A percentile compares a stretch with the other conserved stretches of the same genome.
These are phyloP conservation scores for Drosophila infuscata DNA, from an alignment of 2,888 invertebrate genomes.

Conservation along the genomic window DNA sequence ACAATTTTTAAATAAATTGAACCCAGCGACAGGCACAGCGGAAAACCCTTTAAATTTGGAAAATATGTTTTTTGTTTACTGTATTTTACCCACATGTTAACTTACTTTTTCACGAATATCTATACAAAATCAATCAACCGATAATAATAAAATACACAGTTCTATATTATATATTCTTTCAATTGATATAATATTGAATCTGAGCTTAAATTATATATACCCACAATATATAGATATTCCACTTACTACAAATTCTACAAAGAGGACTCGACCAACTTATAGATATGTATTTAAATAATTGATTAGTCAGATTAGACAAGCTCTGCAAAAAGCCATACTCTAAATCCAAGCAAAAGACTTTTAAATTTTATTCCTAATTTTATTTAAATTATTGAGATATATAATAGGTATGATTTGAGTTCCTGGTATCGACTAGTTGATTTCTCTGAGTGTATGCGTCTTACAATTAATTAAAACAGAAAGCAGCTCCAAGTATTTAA, in stretches of 20 bases:
- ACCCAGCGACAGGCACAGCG: background rate
- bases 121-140: background rate
- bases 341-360: background rate
- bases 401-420: background rate
- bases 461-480: constrained; percentile 13
- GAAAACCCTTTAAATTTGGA: background rate
- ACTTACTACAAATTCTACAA: background rate
- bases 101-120: no score
- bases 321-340: background rate
- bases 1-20: constrained; percentile 1
- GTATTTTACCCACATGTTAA: background rate
- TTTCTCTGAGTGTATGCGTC: background rate
- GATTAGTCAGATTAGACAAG: background rate
- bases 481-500: constrained; percentile 11
- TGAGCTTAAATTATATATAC: background rate
- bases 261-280: background rate
- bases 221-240: constrained; percentile 28
- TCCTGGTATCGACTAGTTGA: background rate
- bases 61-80: background rate
- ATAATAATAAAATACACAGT: background rate
- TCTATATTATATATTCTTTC: background rate
- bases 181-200: background rate
- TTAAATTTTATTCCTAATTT: background rate
- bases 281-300: constrained; percentile 16
- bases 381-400: background rate